A percentile compares a stretch with the other conserved stretches of the same genome.
phyloP scores from a whole-genome alignment of 2,113 vertebrate genomes.

The Prochilodus magdalenae region DNA sequence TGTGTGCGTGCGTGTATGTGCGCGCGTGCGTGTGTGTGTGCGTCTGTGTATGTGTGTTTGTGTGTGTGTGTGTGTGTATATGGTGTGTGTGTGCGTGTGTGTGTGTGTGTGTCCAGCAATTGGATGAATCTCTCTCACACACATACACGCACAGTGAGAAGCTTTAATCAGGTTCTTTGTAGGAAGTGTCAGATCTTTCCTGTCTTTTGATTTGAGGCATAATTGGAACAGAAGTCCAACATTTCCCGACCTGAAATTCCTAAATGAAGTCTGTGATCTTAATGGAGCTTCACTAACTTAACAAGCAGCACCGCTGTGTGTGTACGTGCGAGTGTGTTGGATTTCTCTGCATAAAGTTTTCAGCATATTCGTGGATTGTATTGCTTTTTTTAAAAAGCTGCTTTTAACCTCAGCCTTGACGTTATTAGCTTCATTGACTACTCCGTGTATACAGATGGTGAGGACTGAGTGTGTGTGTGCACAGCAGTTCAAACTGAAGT shows the following conservation, averaged over 20 bases:
- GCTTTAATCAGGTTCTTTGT: constrained; percentile 57
- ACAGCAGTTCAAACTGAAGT: too few relatives aligned
- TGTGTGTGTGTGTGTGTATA: too few relatives aligned
- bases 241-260: constrained; percentile 27
- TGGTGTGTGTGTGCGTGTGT: too few relatives aligned
- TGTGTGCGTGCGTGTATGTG: too few relatives aligned
- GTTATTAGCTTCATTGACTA: constrained; percentile 10
- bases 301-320: constrained; percentile 24
- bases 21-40: too few relatives aligned
- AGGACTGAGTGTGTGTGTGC: background rate
- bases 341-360: constrained; percentile 22
- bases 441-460: background rate
- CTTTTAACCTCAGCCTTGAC: constrained; percentile 4
- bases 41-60: too few relatives aligned
- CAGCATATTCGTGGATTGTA: background rate
- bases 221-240: constrained; percentile 47
- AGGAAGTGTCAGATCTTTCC: constrained; percentile 27
- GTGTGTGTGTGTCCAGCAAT: background rate
- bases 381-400: background rate
- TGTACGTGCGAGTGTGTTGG: background rate
- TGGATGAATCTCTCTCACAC: background rate
- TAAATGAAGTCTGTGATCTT: constrained; percentile 46
- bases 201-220: constrained; percentile 50
- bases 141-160: constrained; percentile 3
- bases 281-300: constrained; percentile 26